phyloP scores from a whole-genome alignment of 2,888 invertebrate genomes.

The Mythimna ferrago region DNA sequence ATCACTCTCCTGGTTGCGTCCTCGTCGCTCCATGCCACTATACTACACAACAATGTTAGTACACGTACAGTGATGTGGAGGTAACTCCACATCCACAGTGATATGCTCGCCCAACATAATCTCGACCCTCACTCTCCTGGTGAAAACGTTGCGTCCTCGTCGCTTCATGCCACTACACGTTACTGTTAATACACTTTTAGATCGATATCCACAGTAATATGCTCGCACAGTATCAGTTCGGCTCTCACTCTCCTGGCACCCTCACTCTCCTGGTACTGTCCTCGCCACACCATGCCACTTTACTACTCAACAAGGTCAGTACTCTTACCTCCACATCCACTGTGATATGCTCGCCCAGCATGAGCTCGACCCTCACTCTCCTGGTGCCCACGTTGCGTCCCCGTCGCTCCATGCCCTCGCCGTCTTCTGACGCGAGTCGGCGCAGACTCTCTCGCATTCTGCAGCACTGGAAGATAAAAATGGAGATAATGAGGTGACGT shows the following conservation, averaged over 20 bases:
- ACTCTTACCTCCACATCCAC: slow-evolving; percentile 92
- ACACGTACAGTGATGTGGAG: too few relatives aligned
- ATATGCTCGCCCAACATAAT: slow-evolving; percentile 96
- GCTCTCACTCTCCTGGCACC: slow-evolving; percentile 92
- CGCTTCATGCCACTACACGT: slow-evolving; percentile 57
- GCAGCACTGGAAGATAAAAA: slow-evolving; percentile 56
- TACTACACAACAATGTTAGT: too few relatives aligned
- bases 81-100: slow-evolving; percentile 95
- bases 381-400: slow-evolving; percentile 70
- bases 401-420: slow-evolving; percentile 73
- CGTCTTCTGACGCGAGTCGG: slow-evolving; percentile 83
- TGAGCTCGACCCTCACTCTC: slow-evolving; percentile 94
- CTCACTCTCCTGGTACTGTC: slow-evolving; percentile 56
- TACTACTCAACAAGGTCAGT: background rate
- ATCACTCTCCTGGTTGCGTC: slow-evolving; percentile 56
- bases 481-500: slow-evolving; percentile 5
- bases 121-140: slow-evolving; percentile 93
- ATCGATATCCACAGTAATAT: slow-evolving; percentile 95
- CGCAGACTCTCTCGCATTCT: slow-evolving; percentile 87
- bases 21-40: slow-evolving; percentile 66
- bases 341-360: slow-evolving; percentile 96
- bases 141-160: slow-evolving; percentile 69
- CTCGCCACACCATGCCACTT: slow-evolving; percentile 68
- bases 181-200: slow-evolving; percentile 44
- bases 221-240: slow-evolving; percentile 95